Percentiles rank a stretch among this genome's conserved stretches.
phyloP scores from a whole-genome alignment of 2,113 vertebrate species.

The Petromus typicus region DNA sequence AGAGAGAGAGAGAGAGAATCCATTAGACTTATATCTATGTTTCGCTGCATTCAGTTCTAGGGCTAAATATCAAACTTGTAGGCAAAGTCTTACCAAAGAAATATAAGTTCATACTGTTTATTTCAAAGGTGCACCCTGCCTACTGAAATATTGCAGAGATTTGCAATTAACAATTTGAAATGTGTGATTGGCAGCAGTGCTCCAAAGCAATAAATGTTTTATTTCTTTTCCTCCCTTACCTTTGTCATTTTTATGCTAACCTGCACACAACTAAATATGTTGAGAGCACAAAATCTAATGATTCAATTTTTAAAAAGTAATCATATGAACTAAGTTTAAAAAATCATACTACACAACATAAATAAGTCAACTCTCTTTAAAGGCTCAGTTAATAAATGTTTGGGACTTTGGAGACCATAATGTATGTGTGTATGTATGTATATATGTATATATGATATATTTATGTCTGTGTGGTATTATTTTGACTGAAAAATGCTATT shows the following conservation, averaged over 20 bases:
- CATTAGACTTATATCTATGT: not conserved
- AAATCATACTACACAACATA: not conserved
- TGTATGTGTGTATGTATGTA: no score
- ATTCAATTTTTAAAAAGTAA: not conserved
- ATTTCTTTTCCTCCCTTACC: conserved; percentile 21
- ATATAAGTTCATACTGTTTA: not conserved
- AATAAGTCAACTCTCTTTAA: not conserved
- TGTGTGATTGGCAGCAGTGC: not conserved
- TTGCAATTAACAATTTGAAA: not conserved
- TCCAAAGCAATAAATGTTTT: not conserved
- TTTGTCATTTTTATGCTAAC: not conserved
- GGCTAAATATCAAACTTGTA: not conserved
- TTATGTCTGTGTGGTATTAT: not conserved
- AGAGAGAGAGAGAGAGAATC: not conserved
- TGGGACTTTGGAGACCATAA: not conserved
- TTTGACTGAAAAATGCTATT: not conserved
- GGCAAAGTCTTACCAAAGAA: not conserved
- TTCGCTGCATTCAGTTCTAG: not conserved
- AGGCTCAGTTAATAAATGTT: not conserved
- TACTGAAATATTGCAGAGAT: not conserved
- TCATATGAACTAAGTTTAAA: not conserved
- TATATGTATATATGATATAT: not conserved
- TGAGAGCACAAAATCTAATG: not conserved
- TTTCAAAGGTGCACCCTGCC: not conserved
- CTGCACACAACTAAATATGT: not conserved